These are phyloP conservation scores for Crocodylus rhombifer DNA, from an alignment of 2,797 vertebrate species.

Conservation along the genomic window DNA sequence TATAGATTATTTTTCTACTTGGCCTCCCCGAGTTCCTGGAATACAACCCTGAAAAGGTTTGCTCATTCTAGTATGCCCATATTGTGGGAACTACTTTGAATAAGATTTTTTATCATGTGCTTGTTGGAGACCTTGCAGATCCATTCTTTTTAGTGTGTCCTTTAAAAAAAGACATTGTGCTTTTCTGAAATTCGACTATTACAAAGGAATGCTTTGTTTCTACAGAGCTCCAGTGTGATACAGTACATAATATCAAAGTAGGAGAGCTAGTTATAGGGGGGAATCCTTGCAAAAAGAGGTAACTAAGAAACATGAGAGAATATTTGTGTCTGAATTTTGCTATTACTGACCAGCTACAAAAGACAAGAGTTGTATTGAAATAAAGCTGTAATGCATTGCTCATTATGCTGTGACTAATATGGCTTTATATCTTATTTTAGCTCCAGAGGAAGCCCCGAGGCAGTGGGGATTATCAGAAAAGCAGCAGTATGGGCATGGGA, in stretches of 20 bases:
- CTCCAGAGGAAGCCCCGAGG: neutral
- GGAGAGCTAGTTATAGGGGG: neutral
- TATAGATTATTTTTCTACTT: neutral
- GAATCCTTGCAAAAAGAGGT: neutral
- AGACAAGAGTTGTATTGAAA: neutral
- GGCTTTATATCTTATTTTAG: slow-evolving; percentile 54
- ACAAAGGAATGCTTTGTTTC: slow-evolving; percentile 38
- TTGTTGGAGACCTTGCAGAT: neutral
- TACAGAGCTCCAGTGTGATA: neutral
- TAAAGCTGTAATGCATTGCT: neutral
- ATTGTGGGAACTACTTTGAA: neutral
- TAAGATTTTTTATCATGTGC: neutral
- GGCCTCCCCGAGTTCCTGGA: neutral
- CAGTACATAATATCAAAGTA: neutral
- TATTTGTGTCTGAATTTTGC: neutral
- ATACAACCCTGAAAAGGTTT: neutral
- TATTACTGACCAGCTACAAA: slow-evolving; percentile 5
- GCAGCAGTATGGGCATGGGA: neutral
- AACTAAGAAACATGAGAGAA: neutral
- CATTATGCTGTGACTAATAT: slow-evolving; percentile 14
- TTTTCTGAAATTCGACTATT: slow-evolving; percentile 27
- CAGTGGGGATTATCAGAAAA: slow-evolving; percentile 31
- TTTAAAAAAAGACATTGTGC: slow-evolving; percentile 34
- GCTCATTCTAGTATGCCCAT: neutral
- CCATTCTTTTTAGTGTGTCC: slow-evolving; percentile 11